Evolutionary conservation across 2,888 invertebrate genomes (phyloP).

Genomic region (Dione vanillae): DNA sequence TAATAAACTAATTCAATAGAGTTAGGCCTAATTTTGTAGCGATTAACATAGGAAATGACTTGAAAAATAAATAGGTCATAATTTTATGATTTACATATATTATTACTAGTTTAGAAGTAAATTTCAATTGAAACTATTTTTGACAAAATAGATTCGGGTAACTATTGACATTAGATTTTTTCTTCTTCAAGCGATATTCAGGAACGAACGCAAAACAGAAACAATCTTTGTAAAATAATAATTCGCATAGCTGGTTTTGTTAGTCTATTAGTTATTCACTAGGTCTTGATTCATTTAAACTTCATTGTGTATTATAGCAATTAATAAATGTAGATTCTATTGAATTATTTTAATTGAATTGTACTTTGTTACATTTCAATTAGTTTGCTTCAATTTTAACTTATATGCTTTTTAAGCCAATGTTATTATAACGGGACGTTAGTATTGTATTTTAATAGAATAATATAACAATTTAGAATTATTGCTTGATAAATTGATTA

Average conservation of each 20-base stretch:
- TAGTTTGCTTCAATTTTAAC: background rate
- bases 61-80: background rate
- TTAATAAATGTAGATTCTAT: constrained; percentile 3
- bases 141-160: too few species aligned
- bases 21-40: constrained; percentile 4
- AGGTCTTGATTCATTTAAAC: background rate
- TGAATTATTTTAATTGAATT: background rate
- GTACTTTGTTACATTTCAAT: constrained; percentile 8
- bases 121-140: too few species aligned
- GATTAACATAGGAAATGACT: constrained; percentile 4
- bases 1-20: background rate
- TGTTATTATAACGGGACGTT: background rate
- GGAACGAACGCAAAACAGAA: too few species aligned
- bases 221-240: background rate
- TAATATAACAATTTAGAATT: background rate
- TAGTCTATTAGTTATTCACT: background rate
- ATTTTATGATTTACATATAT: background rate
- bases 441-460: background rate
- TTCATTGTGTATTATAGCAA: background rate
- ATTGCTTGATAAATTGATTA: too few species aligned
- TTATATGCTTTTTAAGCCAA: background rate
- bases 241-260: background rate
- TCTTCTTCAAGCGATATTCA: too few species aligned
- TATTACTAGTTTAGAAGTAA: too few species aligned
- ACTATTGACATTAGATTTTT: too few species aligned